Conservation (phyloP, 2,113 vertebrate genomes). For the Barnardius zonarius region DNA sequence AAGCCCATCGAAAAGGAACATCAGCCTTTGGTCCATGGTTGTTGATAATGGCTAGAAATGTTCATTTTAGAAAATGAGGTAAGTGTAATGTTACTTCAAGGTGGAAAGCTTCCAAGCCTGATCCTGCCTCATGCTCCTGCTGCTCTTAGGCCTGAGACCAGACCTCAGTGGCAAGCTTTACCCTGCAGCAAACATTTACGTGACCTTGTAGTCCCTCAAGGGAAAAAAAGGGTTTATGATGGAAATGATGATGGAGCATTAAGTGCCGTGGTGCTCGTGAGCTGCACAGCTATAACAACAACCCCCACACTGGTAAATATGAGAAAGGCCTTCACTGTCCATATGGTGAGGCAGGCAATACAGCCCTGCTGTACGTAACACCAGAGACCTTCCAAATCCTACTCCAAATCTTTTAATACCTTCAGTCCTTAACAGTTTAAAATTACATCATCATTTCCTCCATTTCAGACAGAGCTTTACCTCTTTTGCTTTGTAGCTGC, state of each 20-base stretch:
- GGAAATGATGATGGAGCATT: slow-evolving; percentile 49
- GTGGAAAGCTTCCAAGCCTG: slow-evolving; percentile 22
- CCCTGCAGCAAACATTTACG: neutral
- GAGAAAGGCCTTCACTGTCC: neutral
- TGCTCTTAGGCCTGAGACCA: neutral
- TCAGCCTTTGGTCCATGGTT: neutral
- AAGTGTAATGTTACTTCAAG: slow-evolving; percentile 29
- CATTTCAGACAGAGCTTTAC: slow-evolving; percentile 38
- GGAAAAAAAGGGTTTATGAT: neutral
- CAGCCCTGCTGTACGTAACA: slow-evolving; percentile 6
- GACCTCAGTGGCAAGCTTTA: neutral
- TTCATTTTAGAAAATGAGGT: slow-evolving; percentile 49
- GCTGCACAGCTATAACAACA: slow-evolving; percentile 21
- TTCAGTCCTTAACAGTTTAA: slow-evolving; percentile 28
- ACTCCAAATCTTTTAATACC: slow-evolving; percentile 69
- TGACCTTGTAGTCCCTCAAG: neutral
- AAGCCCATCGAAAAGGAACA: slow-evolving; percentile 31
- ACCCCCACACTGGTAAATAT: neutral
- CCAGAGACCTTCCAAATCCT: slow-evolving; percentile 69
- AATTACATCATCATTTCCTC: slow-evolving; percentile 65
- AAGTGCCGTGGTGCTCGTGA: neutral
- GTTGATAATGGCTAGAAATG: slow-evolving; percentile 37
- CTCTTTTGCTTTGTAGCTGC: neutral
- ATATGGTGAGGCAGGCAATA: slow-evolving; percentile 38
- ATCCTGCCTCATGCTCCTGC: neutral